Percentiles rank a stretch among this genome's conserved stretches.
Evolutionary conservation across 2,888 invertebrate genomes (phyloP).

Genomic region (Caenorhabditis sinica): DNA sequence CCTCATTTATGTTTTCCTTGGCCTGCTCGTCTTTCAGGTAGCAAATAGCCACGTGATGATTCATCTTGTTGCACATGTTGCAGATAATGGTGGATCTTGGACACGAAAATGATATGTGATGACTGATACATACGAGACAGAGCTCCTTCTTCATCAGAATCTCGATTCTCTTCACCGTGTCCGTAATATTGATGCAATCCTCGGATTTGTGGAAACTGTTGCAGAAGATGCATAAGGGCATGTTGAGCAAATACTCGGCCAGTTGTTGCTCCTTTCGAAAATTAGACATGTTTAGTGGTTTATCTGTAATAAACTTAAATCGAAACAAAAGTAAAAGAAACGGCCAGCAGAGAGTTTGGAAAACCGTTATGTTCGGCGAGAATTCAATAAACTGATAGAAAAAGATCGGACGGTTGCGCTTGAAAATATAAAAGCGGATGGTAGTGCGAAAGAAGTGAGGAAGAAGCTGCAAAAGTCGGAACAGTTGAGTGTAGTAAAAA

Average conservation of each 20-base stretch:
- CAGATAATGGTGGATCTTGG: conserved; percentile 23
- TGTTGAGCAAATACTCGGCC: conserved; percentile 46
- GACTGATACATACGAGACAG: conserved; percentile 49
- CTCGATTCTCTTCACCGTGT: conserved; percentile 27
- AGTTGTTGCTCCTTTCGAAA: conserved; percentile 32
- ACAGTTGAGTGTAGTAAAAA: neutral
- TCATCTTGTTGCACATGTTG: conserved; percentile 44
- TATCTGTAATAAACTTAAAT: neutral
- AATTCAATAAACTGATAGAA: neutral
- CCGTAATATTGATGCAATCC: neutral
- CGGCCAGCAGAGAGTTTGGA: no score
- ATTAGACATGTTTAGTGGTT: neutral
- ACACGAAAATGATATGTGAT: conserved; percentile 21
- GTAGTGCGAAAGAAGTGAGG: neutral
- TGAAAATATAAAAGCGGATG: neutral
- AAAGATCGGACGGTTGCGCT: neutral
- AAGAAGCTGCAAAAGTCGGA: neutral
- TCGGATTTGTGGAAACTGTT: conserved; percentile 40
- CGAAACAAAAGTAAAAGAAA: neutral
- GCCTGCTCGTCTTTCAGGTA: conserved; percentile 21
- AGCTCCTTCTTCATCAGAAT: conserved; percentile 24
- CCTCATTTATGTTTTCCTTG: neutral
- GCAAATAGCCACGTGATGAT: conserved; percentile 50
- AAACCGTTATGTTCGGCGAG: neutral
- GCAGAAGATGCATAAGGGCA: conserved; percentile 48